Evolutionary conservation across 2,888 invertebrate genomes (phyloP), one percentile per base, ranked within the genome.

Genomic region (Drosophila engyochracea): DNA sequence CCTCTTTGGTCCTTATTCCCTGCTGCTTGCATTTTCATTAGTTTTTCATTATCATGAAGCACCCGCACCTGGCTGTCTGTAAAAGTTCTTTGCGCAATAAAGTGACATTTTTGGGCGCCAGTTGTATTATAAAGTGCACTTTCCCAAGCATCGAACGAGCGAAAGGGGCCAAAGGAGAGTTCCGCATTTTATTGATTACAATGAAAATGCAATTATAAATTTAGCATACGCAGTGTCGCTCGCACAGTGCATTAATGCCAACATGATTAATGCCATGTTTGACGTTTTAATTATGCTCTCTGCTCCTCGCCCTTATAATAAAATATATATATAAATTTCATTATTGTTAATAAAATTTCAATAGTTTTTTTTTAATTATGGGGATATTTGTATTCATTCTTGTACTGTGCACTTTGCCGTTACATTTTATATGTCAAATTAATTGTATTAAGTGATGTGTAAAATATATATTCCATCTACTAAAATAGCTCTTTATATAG

Each of bases 161-260:
- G 53, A 31, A 44, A 6, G 14, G 28, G 7, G 30, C 1, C 10
- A 10, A 3, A 28, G 30, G 39, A 60, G 53, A 61, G 51, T 60
- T 58, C 55, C 41, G 44, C 41, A 33, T 72, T 72, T 76, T 83
- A 89, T 90, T 88, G 85, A 88, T 88, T 83, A 88, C 76, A 83
- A 89, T 88, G 76, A 79, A 88, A 85, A 88, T 76, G 83, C 81
- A 85, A 85, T 90, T 88, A 85, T 88, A 85, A 81, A 79, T 90
- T 85, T 81, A 83, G 78, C 73, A 76, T 41, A 70, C 66, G 54
- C 53, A 51, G 59, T 6, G 59, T 44, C 59, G 47, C 51, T 67
- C 31, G 55, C 52, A 49, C 54, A 84, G 72, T 87, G 85, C 88
- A 89, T 89, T 87, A 87, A 82, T 28, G 28, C 75, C 73, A 64